phyloP scores from a whole-genome alignment of 2,113 vertebrate genomes.

The Oxyura jamaicensis region DNA sequence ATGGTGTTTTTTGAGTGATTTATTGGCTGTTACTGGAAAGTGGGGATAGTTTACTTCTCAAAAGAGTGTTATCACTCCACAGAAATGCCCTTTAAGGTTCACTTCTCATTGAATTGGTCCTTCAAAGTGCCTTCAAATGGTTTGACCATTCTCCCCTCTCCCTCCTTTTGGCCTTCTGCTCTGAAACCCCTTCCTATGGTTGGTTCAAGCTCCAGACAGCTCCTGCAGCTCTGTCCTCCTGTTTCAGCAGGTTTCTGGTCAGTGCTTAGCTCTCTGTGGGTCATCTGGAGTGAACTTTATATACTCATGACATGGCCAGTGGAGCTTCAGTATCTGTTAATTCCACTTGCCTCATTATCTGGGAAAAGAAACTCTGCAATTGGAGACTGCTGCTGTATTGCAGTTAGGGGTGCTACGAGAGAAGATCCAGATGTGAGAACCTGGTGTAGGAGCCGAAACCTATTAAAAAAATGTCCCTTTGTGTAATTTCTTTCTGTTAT shows the following conservation, averaged over 20 bases:
- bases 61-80: background rate
- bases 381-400: fast-evolving
- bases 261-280: background rate
- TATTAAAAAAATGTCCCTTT: background rate
- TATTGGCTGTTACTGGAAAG: background rate
- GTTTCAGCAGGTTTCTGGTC: background rate
- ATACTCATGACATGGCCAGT: too few species aligned
- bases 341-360: background rate
- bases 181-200: background rate
- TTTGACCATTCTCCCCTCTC: background rate
- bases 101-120: background rate
- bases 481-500: background rate
- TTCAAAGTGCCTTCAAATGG: background rate
- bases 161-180: background rate
- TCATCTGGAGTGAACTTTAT: background rate
- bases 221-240: background rate
- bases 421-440: background rate
- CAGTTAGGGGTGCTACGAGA: background rate
- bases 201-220: background rate
- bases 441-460: background rate
- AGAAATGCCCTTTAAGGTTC: background rate
- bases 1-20: background rate
- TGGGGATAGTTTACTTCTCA: background rate
- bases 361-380: background rate
- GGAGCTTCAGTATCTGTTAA: background rate